A percentile compares a stretch with the other conserved stretches of the same genome.
Evolutionary conservation across 1,140 invertebrate species (phyloP).

Genomic region (Myzus persicae): DNA sequence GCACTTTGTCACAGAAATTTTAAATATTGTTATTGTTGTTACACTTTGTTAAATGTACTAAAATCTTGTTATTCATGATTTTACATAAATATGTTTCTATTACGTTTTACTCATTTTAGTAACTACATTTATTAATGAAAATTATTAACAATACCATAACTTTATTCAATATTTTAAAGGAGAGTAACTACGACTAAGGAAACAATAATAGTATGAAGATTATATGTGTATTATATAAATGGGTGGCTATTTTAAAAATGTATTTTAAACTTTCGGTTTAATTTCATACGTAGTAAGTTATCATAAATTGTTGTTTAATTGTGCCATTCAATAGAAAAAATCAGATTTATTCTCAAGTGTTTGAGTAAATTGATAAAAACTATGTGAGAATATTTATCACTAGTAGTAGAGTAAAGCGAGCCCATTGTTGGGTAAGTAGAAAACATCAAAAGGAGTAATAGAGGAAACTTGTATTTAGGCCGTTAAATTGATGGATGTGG

Average conservation of each 20-base stretch:
- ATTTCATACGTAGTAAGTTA: not conserved
- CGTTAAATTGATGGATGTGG: constrained; percentile 8
- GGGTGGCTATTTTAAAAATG: not conserved
- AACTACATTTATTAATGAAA: not conserved
- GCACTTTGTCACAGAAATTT: not conserved
- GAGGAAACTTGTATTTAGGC: not conserved
- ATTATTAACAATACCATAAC: no score
- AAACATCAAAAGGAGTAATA: not conserved
- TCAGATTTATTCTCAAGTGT: not conserved
- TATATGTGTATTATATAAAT: not conserved
- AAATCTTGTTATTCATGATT: not conserved
- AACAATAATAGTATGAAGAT: no score
- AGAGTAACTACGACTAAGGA: no score
- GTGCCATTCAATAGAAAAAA: not conserved
- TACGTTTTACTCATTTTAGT: not conserved
- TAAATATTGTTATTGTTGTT: not conserved
- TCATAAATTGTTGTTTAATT: not conserved
- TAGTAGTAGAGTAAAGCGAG: not conserved
- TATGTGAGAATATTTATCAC: constrained; percentile 11
- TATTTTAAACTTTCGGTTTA: not conserved
- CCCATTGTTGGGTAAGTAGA: not conserved
- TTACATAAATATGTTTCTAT: not conserved
- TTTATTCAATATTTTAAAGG: no score
- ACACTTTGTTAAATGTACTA: not conserved
- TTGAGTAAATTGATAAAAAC: not conserved